These are phyloP conservation scores for Arenicola marina DNA, from an alignment of 2,888 invertebrate genomes.

Conservation along the genomic window DNA sequence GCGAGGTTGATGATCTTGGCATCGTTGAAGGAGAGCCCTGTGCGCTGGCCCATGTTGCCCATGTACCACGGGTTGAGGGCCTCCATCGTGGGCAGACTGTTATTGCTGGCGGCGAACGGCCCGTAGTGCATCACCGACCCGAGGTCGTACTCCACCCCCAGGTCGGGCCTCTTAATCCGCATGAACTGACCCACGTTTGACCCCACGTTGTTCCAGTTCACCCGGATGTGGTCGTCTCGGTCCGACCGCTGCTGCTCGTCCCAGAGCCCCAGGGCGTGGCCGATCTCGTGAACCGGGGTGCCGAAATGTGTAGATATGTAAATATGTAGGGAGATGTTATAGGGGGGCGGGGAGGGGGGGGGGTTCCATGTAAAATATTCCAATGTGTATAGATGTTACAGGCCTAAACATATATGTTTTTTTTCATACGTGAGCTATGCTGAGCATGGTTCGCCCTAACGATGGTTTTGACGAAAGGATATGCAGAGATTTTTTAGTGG, in stretches of 20 bases:
- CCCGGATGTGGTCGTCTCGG: slow-evolving; percentile 16
- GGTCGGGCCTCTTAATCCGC: neutral
- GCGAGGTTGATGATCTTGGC: slow-evolving; percentile 32
- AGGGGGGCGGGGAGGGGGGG: neutral
- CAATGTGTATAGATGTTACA: too few relatives aligned
- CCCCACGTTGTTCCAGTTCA: slow-evolving; percentile 19
- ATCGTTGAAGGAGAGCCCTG: slow-evolving; percentile 33
- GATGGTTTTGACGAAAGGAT: too few relatives aligned
- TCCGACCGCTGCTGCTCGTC: slow-evolving; percentile 30
- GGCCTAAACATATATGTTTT: too few relatives aligned
- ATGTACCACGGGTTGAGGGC: slow-evolving; percentile 30
- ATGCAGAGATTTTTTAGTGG: too few relatives aligned
- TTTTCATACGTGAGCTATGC: too few relatives aligned
- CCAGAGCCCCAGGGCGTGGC: slow-evolving; percentile 30
- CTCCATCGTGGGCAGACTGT: slow-evolving; percentile 24
- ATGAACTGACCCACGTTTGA: slow-evolving; percentile 11
- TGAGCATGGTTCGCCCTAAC: too few relatives aligned
- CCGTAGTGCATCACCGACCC: slow-evolving; percentile 30
- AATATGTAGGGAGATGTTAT: neutral
- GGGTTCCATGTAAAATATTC: too few relatives aligned
- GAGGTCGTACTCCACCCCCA: slow-evolving; percentile 19
- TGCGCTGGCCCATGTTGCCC: slow-evolving; percentile 33
- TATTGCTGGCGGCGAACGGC: slow-evolving; percentile 7
- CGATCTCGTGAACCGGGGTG: slow-evolving; percentile 28
- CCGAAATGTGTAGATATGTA: slow-evolving; percentile 14